Evolutionary conservation across 2,797 vertebrate species (phyloP), one percentile per base, ranked within the genome.

Genomic region (Phoxinus dragarum): DNA sequence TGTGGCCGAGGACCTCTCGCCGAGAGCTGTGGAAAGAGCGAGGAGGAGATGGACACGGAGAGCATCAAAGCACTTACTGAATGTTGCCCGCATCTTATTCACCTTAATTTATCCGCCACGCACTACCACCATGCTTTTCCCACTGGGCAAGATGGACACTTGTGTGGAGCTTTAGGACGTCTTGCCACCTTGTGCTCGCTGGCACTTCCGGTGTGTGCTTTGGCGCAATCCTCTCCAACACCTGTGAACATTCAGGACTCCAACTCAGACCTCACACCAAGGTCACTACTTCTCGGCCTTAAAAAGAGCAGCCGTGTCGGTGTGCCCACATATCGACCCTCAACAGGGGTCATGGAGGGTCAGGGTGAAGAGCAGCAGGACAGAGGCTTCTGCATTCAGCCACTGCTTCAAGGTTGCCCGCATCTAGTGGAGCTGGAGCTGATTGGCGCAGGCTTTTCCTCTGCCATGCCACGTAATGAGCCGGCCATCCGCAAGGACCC

Each of bases 51-150:
- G 19, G 96, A 95, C 81, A 92, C 96, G 0, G 90, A 91, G 81
- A 95, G 96, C 44, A 88, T 98, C 89, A 95, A 96, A 87, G 95
- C 94, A 1, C 85, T 99, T 89, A 96, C 96, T 0, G 88, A 79
- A 0, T 92, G 95, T 75, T 99, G 98, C 88, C 92, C 93, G 67
- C 95, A 95, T 88, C 91, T 99, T 78, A 94, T 92, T 56, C 97
- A 97, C 90, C 94, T 99, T 88, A 99, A 99, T 91, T 94, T 99
- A 52, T 98, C 97, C 2, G 97, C 97, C 14, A 98, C 97, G 4
- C 98, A 99, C 91, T 98, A 98, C 82, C 98, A 99, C 73, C 93
- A 95, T 0, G 89, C 92, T 44, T 81, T 87, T 21, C 40, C 47
- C 79, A 95, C 94, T 89, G 91, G 95, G 0, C 93, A 94, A 16